Evolutionary conservation across 2,113 vertebrate genomes (phyloP), one percentile per base, ranked within the genome.

Genomic region (Onychorhynchus coronatus): DNA sequence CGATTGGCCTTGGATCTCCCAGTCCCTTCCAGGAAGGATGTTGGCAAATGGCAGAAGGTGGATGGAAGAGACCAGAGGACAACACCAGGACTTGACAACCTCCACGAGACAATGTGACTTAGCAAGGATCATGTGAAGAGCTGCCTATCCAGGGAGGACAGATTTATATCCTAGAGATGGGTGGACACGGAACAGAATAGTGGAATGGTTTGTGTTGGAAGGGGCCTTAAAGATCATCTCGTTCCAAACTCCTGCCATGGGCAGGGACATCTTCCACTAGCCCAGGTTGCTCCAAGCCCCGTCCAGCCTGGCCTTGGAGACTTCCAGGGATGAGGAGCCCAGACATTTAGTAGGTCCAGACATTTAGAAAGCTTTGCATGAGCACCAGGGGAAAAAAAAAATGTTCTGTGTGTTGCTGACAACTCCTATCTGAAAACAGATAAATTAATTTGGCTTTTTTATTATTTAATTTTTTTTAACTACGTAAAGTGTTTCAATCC

Each of bases 401-500:
- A 6, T 1, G 1, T n/a, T 63, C 10, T 35, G 4, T 47, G 12
- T 4, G 4, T n/a, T 12, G 12, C 15, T 41, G 42, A 35, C 28
- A 76, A 42, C 6, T 35, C 39, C 41, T 39, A 30, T n/a, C n/a
- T n/a, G n/a, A n/a, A n/a, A n/a, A n/a, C 18, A 50, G n/a, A 14
- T 70, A 83, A 56, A 82, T 35, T 31, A 58, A 20, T 42, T n/a
- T 17, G 18, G 1, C 0, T 7, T 27, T n/a, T 37, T 30, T 6
- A 30, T 31, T 41, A 27, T 44, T 3, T 6, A 16, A 7, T 24
- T 78, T 35, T 33, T 33, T 44, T 31, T 3, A 18, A 14, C 20
- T 28, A 4, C 7, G 30, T 46, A 18, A 63, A 35, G 10, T 49
- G 25, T 25, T 91, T 76, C 39, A 49, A 50, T 53, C 17, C 24